Base-by-base conservation (phyloP, 1,140 invertebrate genomes). In the Ostrea edulis region DNA sequence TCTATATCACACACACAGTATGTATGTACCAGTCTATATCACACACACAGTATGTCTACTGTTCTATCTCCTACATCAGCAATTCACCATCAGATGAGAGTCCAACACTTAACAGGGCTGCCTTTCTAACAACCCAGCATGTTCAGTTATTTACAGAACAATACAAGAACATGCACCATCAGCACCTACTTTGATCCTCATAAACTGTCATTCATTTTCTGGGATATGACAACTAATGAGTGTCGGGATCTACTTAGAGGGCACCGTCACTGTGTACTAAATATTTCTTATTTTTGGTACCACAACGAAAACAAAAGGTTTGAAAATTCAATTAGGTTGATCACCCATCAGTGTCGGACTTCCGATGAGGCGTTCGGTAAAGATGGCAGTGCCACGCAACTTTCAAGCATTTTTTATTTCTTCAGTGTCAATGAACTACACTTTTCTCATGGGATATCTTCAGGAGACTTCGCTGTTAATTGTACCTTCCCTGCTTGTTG, bases 401-500 rank as follows among this genome's bases (percentile, higher is more conserved):
- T 44, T 44, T 44, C 35, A 44, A 44, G 35, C 35, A 44, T 2
- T 44, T 44, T 44, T 44, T 62, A 7, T 62, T 62, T 62, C n/a
- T 20, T 62, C 65, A 8, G 65, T 71, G 65, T 71, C 68, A 77
- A 77, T 77, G 25, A 77, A 44, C 68, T 77, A 25, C 14, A 25
- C 35, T 77, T 77, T 77, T 35, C 68, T 77, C 68, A 25, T 14
- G 29, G 68, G 68, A 35, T 77, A 14, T 77, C 22, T 25, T 29
- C 22, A 35, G 3, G 68, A 29, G 29, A 77, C 22, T 77, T 35
- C 68, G 35, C 29, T 9, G 5, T 20, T 62, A 62, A n/a, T 62
- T 77, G 68, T 77, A 77, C 68, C 35, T 77, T 77, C 68, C 68
- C 68, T 77, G 68, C 68, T 77, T 77, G 68, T 77, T 77, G 68